phyloP scores from a whole-genome alignment of 2,888 invertebrate species.

The Nipponacmea schrenckii region DNA sequence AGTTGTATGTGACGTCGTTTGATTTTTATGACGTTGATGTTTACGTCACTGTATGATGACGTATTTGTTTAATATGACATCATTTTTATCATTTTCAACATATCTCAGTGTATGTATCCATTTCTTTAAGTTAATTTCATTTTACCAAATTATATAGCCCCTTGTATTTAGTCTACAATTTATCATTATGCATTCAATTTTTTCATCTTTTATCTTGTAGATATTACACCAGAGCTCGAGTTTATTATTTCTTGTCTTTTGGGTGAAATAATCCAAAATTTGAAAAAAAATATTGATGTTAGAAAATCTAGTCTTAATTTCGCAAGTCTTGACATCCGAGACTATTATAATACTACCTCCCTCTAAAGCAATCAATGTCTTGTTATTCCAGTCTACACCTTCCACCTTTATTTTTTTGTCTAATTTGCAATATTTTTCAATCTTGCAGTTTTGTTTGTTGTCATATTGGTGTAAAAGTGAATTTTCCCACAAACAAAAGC shows the following conservation, averaged over 20 bases:
- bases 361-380: neutral
- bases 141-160: no score
- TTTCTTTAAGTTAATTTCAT: neutral
- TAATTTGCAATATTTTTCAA: no score
- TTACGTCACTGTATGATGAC: conserved; percentile 1
- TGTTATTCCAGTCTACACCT: conserved; percentile 2
- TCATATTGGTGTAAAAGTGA: no score
- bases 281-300: neutral
- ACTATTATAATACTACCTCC: conserved; percentile 6
- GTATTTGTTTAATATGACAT: neutral
- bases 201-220: no score
- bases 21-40: neutral
- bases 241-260: no score
- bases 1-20: conserved; percentile 2
- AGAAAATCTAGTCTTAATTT: neutral
- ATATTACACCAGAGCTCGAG: no score
- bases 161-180: no score
- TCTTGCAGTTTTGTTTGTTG: no score
- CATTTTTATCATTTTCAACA: conserved; percentile 1
- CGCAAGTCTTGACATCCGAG: neutral
- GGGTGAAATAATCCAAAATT: neutral
- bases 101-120: conserved; percentile 7
- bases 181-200: no score
- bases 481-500: no score
- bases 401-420: neutral